These are phyloP conservation scores for Loripinus fragilis DNA, from an alignment of 2,888 invertebrate species.

Conservation along the genomic window DNA sequence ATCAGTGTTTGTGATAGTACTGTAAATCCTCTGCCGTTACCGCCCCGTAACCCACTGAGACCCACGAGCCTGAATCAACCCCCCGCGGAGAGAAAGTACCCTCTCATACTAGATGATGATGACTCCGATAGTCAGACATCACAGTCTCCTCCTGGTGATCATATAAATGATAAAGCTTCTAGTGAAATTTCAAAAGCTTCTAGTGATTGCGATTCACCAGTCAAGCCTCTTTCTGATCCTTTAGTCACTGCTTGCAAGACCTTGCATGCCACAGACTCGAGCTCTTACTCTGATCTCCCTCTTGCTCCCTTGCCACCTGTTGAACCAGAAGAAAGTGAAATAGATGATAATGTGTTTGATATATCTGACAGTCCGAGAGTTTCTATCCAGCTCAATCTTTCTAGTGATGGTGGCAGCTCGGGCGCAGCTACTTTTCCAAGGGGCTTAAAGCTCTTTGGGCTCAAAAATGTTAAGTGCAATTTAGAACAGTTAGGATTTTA, in stretches of 20 bases:
- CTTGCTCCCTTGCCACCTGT: slow-evolving; percentile 67
- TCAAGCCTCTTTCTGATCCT: slow-evolving; percentile 36
- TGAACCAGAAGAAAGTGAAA: slow-evolving; percentile 51
- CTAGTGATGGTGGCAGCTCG: slow-evolving; percentile 57
- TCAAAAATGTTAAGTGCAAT: slow-evolving; percentile 73
- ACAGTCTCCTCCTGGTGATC: background rate
- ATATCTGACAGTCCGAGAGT: slow-evolving; percentile 32
- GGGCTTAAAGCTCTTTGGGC: slow-evolving; percentile 66
- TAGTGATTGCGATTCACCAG: slow-evolving; percentile 3
- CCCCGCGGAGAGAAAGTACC: slow-evolving; percentile 91
- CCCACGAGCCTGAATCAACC: slow-evolving; percentile 86
- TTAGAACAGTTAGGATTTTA: slow-evolving; percentile 78
- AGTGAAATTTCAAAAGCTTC: slow-evolving; percentile 9
- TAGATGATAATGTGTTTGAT: slow-evolving; percentile 70
- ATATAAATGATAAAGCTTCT: slow-evolving; percentile 12
- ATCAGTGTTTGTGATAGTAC: slow-evolving; percentile 67
- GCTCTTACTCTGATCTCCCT: slow-evolving; percentile 64
- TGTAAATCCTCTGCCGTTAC: slow-evolving; percentile 88
- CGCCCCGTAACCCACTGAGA: slow-evolving; percentile 90
- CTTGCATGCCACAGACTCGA: slow-evolving; percentile 59
- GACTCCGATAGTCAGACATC: background rate
- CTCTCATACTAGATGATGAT: slow-evolving; percentile 85
- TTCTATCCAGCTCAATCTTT: slow-evolving; percentile 49
- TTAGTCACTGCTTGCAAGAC: slow-evolving; percentile 37
- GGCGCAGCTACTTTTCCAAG: slow-evolving; percentile 70